A percentile compares a stretch with the other conserved stretches of the same genome.
Evolutionary conservation across 2,797 vertebrate species (phyloP).

Genomic region (Argentina silus): DNA sequence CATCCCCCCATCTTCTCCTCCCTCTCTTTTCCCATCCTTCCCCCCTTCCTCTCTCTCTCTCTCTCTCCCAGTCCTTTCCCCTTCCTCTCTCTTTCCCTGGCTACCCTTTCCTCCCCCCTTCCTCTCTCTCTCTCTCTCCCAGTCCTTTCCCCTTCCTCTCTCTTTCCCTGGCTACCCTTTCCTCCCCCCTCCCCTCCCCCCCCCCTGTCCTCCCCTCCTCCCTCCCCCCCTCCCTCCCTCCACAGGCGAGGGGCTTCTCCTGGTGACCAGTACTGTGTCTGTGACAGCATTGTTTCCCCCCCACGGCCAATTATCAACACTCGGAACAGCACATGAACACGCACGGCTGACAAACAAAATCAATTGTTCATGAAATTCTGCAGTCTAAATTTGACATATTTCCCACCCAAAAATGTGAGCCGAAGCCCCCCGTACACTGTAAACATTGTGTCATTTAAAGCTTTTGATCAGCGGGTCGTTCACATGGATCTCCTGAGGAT

Average conservation of each 20-base stretch:
- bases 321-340: conserved; percentile 6
- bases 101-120: neutral
- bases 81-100: neutral
- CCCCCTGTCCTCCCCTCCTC: neutral
- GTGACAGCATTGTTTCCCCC: neutral
- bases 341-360: conserved; percentile 16
- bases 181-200: neutral
- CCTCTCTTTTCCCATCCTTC: neutral
- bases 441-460: conserved; percentile 66
- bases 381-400: conserved; percentile 34
- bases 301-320: too few species aligned
- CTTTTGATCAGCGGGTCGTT: conserved; percentile 65
- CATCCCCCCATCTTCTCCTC: too few species aligned
- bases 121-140: neutral
- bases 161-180: neutral
- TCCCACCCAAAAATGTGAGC: conserved; percentile 32
- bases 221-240: neutral
- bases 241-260: neutral
- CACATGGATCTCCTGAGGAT: conserved; percentile 58
- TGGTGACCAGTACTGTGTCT: neutral
- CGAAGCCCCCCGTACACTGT: conserved; percentile 48
- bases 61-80: neutral
- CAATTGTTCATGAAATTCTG: conserved; percentile 35
- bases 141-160: neutral
- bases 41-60: neutral